Evolutionary conservation across 2,888 invertebrate species (phyloP).

Genomic region (Monopis laevigella): DNA sequence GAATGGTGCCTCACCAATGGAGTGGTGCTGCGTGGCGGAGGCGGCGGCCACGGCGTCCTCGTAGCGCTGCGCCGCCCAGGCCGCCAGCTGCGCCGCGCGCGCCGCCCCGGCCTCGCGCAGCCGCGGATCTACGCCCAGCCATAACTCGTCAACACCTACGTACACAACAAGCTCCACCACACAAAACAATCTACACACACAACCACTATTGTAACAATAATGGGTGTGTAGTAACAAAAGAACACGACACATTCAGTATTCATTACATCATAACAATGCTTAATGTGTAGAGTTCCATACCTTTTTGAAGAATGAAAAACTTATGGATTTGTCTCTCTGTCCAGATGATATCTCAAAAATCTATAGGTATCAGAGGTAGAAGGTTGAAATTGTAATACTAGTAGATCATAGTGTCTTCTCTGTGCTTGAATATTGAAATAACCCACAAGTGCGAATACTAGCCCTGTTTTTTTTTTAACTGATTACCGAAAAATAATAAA

Average conservation of each 20-base stretch:
- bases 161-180: not conserved
- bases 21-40: constrained; percentile 26
- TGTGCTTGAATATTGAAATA: too few relatives aligned
- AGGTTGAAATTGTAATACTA: too few relatives aligned
- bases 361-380: too few relatives aligned
- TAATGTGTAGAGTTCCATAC: too few relatives aligned
- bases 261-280: not conserved
- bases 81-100: constrained; percentile 75
- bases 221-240: not conserved
- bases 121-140: constrained; percentile 76
- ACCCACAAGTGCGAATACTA: too few relatives aligned
- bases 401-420: too few relatives aligned
- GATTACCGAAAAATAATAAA: too few relatives aligned
- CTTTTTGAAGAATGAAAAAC: too few relatives aligned
- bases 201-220: not conserved
- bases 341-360: too few relatives aligned
- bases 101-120: constrained; percentile 77
- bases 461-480: too few relatives aligned
- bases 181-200: not conserved
- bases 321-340: too few relatives aligned
- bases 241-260: not conserved
- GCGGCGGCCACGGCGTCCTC: constrained; percentile 89
- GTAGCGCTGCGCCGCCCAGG: constrained; percentile 83
- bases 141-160: constrained; percentile 26
- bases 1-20: constrained; percentile 22